These are phyloP conservation scores for Caligus rogercresseyi DNA, from an alignment of 1,140 invertebrate species.

Conservation along the genomic window DNA sequence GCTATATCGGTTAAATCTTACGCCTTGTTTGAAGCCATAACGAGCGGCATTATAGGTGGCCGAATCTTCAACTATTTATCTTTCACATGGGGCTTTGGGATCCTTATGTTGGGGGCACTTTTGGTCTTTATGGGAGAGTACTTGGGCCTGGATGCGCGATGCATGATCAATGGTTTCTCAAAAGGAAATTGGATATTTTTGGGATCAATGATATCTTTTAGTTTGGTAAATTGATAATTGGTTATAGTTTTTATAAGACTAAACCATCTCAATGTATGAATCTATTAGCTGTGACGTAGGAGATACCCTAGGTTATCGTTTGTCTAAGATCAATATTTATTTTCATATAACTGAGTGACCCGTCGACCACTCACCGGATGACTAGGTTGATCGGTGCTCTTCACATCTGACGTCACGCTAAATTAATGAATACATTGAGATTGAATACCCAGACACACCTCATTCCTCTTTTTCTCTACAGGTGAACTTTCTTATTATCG, in stretches of 20 bases:
- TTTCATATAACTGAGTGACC: too few relatives aligned
- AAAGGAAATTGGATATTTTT: not conserved
- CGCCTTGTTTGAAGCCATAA: slow-evolving; percentile 15
- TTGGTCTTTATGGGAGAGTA: not conserved
- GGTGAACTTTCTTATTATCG: too few relatives aligned
- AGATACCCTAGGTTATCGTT: too few relatives aligned
- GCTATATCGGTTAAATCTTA: slow-evolving; percentile 1
- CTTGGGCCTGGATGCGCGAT: slow-evolving; percentile 11
- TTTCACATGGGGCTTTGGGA: not conserved
- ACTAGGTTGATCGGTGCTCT: too few relatives aligned
- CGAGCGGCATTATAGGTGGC: slow-evolving; percentile 13
- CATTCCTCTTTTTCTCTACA: too few relatives aligned
- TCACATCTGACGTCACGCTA: too few relatives aligned
- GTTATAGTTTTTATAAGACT: not conserved
- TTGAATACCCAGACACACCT: too few relatives aligned
- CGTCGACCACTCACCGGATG: too few relatives aligned
- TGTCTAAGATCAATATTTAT: too few relatives aligned
- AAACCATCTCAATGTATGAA: too few relatives aligned
- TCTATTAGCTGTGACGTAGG: too few relatives aligned
- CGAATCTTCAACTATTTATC: slow-evolving; percentile 1
- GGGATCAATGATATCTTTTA: not conserved
- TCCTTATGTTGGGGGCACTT: not conserved
- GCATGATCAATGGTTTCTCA: not conserved
- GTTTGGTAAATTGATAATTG: not conserved
- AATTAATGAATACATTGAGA: too few relatives aligned